Base-by-base conservation (phyloP, 2,797 vertebrate species). In the Pangasius krempfi region DNA sequence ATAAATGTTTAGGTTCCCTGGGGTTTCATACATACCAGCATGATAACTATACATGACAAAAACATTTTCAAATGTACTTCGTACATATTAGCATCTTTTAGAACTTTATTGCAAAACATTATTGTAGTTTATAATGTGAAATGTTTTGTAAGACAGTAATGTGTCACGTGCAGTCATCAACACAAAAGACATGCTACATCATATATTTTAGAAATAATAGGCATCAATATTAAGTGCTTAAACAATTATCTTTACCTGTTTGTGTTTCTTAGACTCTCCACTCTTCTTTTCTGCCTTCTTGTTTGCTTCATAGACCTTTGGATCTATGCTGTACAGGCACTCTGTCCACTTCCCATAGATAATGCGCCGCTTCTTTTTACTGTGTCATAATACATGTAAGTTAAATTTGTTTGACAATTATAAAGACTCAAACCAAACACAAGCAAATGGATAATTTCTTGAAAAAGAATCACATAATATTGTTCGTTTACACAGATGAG, bases 301-400 rank as follows among this genome's bases (percentile, higher is more conserved):
- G 92, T 96, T 93, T 0, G 96, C 91, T 44, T 99, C 98, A 0
- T 97, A 98, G 0, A 95, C 93, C 22, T 92, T 95, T 14, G 97
- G 96, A 54, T 99, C 98, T 14, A 98, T 93, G 68, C 97, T 96
- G 97, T 98, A 99, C 90, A 99, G 93, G 87, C 98, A 98, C 92
- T 99, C 99, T 0, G 99, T 99, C 99, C 99, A 99, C 93, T 99
- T 99, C 58, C 99, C 99, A 10, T 99, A 99, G 89, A 99, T 96
- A 90, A 99, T 94, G 1, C 95, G 95, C 14, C 94, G 95, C 93
- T 99, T 99, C 97, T 97, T 99, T 93, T 97, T 99, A 94, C 99
- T 99, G 93, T 33, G 88, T 70, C 10, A 14, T 87, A 75, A 89
- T 50, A 30, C 89, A 89, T 50, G 86, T 66, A 44, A 91, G 85